Percentiles rank a stretch among this genome's conserved stretches.
phyloP scores from a whole-genome alignment of 2,113 vertebrate genomes.

The Seriola dumerili region DNA sequence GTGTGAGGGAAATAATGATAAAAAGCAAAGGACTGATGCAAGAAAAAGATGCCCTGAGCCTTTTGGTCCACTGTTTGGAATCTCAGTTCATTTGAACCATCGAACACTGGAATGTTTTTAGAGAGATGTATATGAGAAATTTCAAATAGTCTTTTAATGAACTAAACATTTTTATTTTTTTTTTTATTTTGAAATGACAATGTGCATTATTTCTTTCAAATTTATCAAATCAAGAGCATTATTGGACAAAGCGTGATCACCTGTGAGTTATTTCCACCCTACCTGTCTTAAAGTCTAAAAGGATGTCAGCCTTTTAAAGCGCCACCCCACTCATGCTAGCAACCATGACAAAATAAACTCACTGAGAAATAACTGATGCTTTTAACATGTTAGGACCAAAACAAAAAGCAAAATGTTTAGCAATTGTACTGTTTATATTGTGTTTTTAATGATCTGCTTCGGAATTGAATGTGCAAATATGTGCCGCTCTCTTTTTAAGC shows the following conservation, averaged over 20 bases:
- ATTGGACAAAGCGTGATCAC: slow-evolving; percentile 39
- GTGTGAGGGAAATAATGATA: slow-evolving; percentile 28
- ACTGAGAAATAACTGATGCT: slow-evolving; percentile 56
- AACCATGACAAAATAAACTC: slow-evolving; percentile 13
- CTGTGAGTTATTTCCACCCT: slow-evolving; percentile 42
- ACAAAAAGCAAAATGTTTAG: slow-evolving; percentile 36
- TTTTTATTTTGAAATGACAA: slow-evolving; percentile 46
- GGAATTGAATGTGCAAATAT: slow-evolving; percentile 75
- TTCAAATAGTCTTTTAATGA: slow-evolving; percentile 53
- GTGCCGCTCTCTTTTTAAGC: slow-evolving; percentile 59
- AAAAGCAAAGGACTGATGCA: slow-evolving; percentile 21
- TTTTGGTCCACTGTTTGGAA: slow-evolving; percentile 47
- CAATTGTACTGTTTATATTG: slow-evolving; percentile 49
- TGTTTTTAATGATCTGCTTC: slow-evolving; percentile 66
- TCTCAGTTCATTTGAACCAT: slow-evolving; percentile 37
- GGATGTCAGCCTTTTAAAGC: slow-evolving; percentile 26
- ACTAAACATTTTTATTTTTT: slow-evolving; percentile 52
- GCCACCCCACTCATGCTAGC: slow-evolving; percentile 12
- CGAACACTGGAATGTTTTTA: slow-evolving; percentile 82
- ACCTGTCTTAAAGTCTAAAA: slow-evolving; percentile 14
- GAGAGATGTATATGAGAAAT: slow-evolving; percentile 20
- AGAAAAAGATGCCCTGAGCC: slow-evolving; percentile 37
- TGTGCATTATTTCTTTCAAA: slow-evolving; percentile 28
- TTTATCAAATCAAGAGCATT: slow-evolving; percentile 42
- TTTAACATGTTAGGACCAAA: slow-evolving; percentile 75